A percentile compares a stretch with the other conserved stretches of the same genome.
phyloP scores from a whole-genome alignment of 2,797 vertebrate species.

The Esox lucius region DNA sequence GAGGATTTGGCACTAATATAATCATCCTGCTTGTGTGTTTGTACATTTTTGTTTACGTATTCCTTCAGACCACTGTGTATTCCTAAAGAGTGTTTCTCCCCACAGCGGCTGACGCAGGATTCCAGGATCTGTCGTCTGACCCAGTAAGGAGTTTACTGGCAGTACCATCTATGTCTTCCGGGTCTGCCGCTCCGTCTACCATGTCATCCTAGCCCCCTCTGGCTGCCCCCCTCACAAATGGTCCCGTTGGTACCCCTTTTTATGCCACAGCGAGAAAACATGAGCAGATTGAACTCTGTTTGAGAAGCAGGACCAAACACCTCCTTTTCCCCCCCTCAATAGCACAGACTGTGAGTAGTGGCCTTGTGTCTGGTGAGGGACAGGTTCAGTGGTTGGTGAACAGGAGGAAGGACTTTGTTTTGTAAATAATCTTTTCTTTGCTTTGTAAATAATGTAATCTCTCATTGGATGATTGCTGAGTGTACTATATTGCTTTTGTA shows the following conservation, averaged over 20 bases:
- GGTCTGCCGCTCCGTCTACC: constrained; percentile 31
- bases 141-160: constrained; percentile 62
- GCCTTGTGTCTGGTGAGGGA: not conserved
- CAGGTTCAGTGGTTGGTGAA: not conserved
- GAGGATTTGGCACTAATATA: not conserved
- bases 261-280: not conserved
- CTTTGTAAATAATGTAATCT: not conserved
- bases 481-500: no score
- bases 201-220: constrained; percentile 39
- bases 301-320: constrained; percentile 17
- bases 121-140: constrained; percentile 67
- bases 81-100: constrained; percentile 17
- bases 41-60: not conserved
- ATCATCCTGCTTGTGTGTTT: not conserved
- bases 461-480: no score
- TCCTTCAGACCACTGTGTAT: not conserved
- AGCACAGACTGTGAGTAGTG: constrained; percentile 4
- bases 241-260: no score
- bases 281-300: not conserved
- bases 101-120: constrained; percentile 66
- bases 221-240: no score
- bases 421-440: not conserved
- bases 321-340: not conserved
- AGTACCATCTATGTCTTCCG: constrained; percentile 14
- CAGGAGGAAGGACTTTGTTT: not conserved